Evolutionary conservation across 2,888 invertebrate species (phyloP), one percentile per base, ranked within the genome.

Genomic region (Mimumesa dahlbomi): DNA sequence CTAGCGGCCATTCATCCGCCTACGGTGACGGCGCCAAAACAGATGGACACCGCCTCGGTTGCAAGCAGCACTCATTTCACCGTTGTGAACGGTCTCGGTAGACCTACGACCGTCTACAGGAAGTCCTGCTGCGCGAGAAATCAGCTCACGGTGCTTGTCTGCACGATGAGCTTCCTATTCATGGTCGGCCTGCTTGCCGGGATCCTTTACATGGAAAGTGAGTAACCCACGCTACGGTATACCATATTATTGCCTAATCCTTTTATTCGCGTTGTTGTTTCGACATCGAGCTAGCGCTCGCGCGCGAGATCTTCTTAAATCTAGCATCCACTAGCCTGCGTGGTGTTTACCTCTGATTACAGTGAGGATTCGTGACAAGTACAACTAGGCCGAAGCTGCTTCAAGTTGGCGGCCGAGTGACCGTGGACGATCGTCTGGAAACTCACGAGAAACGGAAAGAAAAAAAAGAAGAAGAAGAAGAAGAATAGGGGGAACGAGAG

Each of bases 61-160:
- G 96, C 95, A 54, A 96, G 96, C 90, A 96, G 96, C 69, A 96
- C 95, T 85, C 96, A 96, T 89, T 96, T 96, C 88, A 96, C 96
- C 9, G 95, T 96, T 58, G 94, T 96, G 68, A 96, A 96, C 87
- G 94, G 94, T 58, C 92, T 94, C 81, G 92, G 93, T 57, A 92
- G 93, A 85, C 90, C 91, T 40, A 91, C 91, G 71, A 93, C 93
- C 84, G 92, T 92, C 75, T 92, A 92, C 79, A 90, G 90, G 45
- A 92, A 91, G 83, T 91, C 92, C 46, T 94, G 94, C 85, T 95
- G 95, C 88, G 95, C 95, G 88, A 92, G 93, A 85, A 94, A 96
- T 85, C 95, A 95, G 90, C 93, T 96, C 81, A 95, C 95, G 59
- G 94, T 95, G 58, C 92, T 96, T 73, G 95, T 96, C 75, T 92